These are phyloP conservation scores for Anas platyrhynchos DNA, from an alignment of 2,113 vertebrate genomes.

Conservation along the genomic window DNA sequence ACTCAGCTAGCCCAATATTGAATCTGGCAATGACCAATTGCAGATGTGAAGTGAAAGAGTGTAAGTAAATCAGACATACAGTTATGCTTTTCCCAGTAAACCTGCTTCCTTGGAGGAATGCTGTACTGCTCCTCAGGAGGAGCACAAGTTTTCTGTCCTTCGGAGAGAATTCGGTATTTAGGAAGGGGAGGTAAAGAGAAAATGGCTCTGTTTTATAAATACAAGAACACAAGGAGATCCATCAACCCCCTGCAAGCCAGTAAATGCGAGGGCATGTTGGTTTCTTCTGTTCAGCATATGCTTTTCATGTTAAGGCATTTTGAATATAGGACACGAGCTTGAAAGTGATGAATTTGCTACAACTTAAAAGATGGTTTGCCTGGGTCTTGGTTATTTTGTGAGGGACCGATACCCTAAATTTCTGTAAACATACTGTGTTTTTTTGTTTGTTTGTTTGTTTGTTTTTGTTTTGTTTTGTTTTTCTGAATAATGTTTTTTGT, in stretches of 20 bases:
- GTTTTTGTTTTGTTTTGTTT: not conserved
- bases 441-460: not conserved
- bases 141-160: not conserved
- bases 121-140: not conserved
- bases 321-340: slow-evolving; percentile 25
- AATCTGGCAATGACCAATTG: not conserved
- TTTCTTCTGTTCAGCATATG: slow-evolving; percentile 24
- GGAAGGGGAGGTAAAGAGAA: not conserved
- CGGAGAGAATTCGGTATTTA: not conserved
- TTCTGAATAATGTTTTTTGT: not conserved
- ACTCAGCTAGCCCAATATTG: not conserved
- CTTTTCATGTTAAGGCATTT: slow-evolving; percentile 16
- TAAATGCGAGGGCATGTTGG: not conserved
- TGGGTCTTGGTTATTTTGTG: not conserved
- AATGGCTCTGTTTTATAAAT: not conserved
- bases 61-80: not conserved
- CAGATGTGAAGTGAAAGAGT: not conserved
- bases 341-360: slow-evolving; percentile 9
- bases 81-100: not conserved
- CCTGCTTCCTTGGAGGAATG: not conserved
- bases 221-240: not conserved
- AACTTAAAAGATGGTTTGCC: not conserved
- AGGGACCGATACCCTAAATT: not conserved
- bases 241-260: not conserved
- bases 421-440: not conserved